Conservation (phyloP, 2,797 vertebrate genomes). For the Semaprochilodus insignis region DNA sequence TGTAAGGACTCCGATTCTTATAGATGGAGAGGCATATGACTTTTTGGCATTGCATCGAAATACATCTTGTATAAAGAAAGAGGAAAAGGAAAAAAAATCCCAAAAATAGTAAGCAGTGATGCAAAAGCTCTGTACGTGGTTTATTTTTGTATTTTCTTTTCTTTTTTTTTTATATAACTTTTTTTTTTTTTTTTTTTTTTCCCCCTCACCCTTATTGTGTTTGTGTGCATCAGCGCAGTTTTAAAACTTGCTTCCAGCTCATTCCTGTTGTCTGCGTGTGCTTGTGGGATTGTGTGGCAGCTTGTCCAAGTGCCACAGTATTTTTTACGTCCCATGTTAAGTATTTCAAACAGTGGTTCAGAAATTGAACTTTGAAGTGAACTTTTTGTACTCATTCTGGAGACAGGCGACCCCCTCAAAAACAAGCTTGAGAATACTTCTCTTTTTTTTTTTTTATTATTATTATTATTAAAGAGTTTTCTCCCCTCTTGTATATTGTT, state of each 20-base stretch:
- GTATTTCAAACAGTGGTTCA: constrained; percentile 47
- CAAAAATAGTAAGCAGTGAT: constrained; percentile 63
- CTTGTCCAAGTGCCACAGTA: constrained; percentile 26
- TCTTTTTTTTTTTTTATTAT: background rate
- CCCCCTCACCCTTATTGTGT: constrained; percentile 36
- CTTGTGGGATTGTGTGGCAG: constrained; percentile 43
- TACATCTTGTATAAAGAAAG: constrained; percentile 63
- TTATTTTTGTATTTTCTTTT: constrained; percentile 64
- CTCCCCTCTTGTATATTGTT: constrained; percentile 52
- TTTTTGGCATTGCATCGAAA: constrained; percentile 55
- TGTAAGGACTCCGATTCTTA: constrained; percentile 59
- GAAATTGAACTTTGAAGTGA: constrained; percentile 43
- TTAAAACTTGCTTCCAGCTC: constrained; percentile 54
- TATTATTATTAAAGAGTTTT: background rate
- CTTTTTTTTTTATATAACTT: background rate
- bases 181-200: constrained; percentile 15
- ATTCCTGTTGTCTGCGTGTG: constrained; percentile 50
- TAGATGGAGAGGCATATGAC: constrained; percentile 55
- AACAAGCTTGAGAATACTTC: constrained; percentile 31
- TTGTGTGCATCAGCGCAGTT: constrained; percentile 56
- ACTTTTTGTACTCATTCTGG: constrained; percentile 60
- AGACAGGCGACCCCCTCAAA: constrained; percentile 29
- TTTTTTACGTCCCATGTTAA: constrained; percentile 49
- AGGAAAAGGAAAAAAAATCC: constrained; percentile 35
- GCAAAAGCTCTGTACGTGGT: constrained; percentile 63